Conservation (phyloP, 2,797 vertebrate genomes). For the Sebastes goodei region DNA sequence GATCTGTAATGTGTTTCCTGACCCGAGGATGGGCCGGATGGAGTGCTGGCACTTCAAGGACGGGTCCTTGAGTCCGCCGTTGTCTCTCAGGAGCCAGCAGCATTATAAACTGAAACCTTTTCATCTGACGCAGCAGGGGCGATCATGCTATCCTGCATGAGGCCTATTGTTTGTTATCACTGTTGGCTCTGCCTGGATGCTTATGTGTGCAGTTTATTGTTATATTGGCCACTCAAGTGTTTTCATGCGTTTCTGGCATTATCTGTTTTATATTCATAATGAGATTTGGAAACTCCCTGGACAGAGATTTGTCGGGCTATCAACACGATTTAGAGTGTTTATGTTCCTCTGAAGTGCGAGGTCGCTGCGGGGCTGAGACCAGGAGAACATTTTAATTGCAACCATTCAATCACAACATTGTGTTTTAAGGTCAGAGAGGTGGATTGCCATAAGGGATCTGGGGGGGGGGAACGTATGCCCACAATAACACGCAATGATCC, state of each 20-base stretch:
- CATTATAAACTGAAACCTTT: slow-evolving; percentile 66
- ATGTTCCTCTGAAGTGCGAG: slow-evolving; percentile 53
- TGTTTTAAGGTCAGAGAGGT: slow-evolving; percentile 66
- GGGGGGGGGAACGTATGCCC: slow-evolving; percentile 35
- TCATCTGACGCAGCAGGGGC: slow-evolving; percentile 62
- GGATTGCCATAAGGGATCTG: slow-evolving; percentile 51
- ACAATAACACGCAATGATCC: slow-evolving; percentile 67
- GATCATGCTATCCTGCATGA: slow-evolving; percentile 3
- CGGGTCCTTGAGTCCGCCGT: slow-evolving; percentile 78
- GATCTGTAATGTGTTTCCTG: slow-evolving; percentile 83
- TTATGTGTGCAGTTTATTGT: slow-evolving; percentile 36
- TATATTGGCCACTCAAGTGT: slow-evolving; percentile 29
- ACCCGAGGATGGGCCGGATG: slow-evolving; percentile 80
- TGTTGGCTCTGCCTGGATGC: slow-evolving; percentile 6
- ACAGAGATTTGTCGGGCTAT: slow-evolving; percentile 35
- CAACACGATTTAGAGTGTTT: slow-evolving; percentile 60
- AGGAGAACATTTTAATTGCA: slow-evolving; percentile 75
- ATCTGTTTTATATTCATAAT: slow-evolving; percentile 50
- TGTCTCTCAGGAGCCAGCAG: slow-evolving; percentile 63
- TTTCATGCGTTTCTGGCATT: slow-evolving; percentile 31
- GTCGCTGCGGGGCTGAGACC: slow-evolving; percentile 41
- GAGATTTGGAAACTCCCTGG: slow-evolving; percentile 47
- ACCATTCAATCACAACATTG: slow-evolving; percentile 76
- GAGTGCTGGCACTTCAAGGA: slow-evolving; percentile 82
- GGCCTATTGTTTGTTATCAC: slow-evolving; percentile 39